Percentiles rank a stretch among this genome's conserved stretches.
Conservation (phyloP, 2,797 vertebrate genomes). For the Anas acuta region DNA sequence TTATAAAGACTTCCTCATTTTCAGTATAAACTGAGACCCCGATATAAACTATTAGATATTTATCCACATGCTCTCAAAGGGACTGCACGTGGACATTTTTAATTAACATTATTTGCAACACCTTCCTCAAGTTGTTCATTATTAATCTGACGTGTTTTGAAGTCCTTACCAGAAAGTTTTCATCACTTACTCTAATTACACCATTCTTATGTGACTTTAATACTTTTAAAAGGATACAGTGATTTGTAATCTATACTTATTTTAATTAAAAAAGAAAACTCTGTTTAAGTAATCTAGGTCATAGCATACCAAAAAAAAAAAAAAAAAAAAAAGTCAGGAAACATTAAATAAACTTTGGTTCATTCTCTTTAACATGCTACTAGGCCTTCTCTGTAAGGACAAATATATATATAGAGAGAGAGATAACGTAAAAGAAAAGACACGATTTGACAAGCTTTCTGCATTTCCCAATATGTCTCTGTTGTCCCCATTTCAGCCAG, state of each 20-base stretch:
- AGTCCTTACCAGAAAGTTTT: conserved; percentile 43
- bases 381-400: neutral
- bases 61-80: conserved; percentile 49
- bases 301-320: neutral
- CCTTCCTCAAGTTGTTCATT: conserved; percentile 37
- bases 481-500: neutral
- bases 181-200: conserved; percentile 47
- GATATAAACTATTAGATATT: conserved; percentile 50
- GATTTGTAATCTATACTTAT: conserved; percentile 37
- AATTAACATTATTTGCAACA: conserved; percentile 65
- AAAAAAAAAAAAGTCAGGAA: neutral
- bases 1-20: conserved; percentile 73
- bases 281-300: conserved; percentile 10
- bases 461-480: neutral
- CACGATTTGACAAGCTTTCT: neutral
- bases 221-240: conserved; percentile 19
- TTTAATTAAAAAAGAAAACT: conserved; percentile 58
- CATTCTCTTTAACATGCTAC: neutral
- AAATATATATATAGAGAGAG: neutral
- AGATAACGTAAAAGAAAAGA: neutral
- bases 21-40: conserved; percentile 52
- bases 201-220: conserved; percentile 36
- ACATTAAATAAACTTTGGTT: neutral
- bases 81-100: conserved; percentile 22
- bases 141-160: conserved; percentile 42